These are phyloP conservation scores for Rhineura floridana DNA, from an alignment of 2,113 vertebrate genomes.

Conservation along the genomic window DNA sequence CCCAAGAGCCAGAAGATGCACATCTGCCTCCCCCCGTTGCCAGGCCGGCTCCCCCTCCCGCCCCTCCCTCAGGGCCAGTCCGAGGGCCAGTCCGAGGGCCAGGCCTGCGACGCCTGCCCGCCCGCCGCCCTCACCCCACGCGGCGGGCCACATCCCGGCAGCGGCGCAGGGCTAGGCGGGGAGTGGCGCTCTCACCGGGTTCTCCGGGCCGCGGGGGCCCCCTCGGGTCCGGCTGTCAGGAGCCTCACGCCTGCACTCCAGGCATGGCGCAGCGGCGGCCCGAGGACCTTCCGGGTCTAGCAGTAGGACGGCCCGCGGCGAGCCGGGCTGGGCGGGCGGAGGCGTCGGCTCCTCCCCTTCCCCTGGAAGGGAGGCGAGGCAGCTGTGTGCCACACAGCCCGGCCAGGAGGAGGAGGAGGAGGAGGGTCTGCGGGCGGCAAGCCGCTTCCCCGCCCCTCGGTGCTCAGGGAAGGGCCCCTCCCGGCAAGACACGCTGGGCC, in stretches of 20 bases:
- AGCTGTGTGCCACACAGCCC: too few species aligned
- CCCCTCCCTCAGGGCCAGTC: background rate
- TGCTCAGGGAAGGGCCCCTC: too few species aligned
- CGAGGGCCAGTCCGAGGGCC: background rate
- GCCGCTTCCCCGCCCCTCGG: too few species aligned
- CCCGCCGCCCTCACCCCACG: too few species aligned
- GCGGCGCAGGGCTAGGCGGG: background rate
- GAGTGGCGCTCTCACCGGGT: background rate
- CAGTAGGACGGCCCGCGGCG: slow-evolving; percentile 7
- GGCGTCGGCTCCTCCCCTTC: background rate
- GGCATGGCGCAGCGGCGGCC: background rate
- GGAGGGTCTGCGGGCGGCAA: background rate
- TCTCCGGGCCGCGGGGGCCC: background rate
- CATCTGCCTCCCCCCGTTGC: background rate
- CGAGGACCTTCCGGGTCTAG: background rate
- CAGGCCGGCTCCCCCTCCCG: background rate
- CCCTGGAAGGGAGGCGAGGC: background rate
- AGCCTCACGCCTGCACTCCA: background rate
- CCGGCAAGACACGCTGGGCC: background rate
- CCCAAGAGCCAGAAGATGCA: too few species aligned
- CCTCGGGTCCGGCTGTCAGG: background rate
- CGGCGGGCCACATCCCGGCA: too few species aligned
- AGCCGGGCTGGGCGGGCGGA: background rate
- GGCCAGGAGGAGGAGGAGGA: background rate
- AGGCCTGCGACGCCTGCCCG: too few species aligned